These are phyloP conservation scores for Synodontis membranacea DNA, from an alignment of 2,113 vertebrate species.

Conservation along the genomic window DNA sequence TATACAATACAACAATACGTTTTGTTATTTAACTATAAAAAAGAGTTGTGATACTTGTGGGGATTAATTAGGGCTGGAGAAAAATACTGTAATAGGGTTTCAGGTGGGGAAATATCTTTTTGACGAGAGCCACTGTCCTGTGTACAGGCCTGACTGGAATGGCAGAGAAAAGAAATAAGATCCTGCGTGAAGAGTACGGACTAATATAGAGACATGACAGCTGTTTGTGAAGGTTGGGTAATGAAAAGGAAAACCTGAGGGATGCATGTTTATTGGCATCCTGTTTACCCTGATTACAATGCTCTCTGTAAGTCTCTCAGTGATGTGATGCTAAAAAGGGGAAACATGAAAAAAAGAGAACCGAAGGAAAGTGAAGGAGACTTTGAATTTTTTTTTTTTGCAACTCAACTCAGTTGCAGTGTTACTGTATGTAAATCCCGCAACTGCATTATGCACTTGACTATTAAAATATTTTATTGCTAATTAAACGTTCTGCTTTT, in stretches of 20 bases:
- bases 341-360: conserved; percentile 41
- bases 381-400: no score
- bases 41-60: background rate
- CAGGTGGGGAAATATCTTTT: background rate
- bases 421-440: conserved; percentile 65
- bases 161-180: conserved; percentile 1
- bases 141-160: background rate
- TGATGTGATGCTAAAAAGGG: background rate
- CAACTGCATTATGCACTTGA: conserved; percentile 74
- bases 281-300: conserved; percentile 67
- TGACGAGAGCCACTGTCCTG: background rate
- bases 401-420: background rate
- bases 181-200: conserved; percentile 40
- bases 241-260: conserved; percentile 63
- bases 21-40: background rate
- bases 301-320: conserved; percentile 55
- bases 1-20: background rate
- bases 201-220: conserved; percentile 38
- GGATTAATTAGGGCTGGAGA: background rate
- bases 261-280: conserved; percentile 52
- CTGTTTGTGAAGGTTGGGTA: conserved; percentile 49
- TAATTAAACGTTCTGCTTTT: conserved; percentile 72
- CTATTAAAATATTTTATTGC: conserved; percentile 69
- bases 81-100: background rate
- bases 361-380: conserved; percentile 37